A percentile compares a stretch with the other conserved stretches of the same genome.
These are phyloP conservation scores for Etheostoma nigrum DNA, from an alignment of 2,797 vertebrate species.

Conservation along the genomic window DNA sequence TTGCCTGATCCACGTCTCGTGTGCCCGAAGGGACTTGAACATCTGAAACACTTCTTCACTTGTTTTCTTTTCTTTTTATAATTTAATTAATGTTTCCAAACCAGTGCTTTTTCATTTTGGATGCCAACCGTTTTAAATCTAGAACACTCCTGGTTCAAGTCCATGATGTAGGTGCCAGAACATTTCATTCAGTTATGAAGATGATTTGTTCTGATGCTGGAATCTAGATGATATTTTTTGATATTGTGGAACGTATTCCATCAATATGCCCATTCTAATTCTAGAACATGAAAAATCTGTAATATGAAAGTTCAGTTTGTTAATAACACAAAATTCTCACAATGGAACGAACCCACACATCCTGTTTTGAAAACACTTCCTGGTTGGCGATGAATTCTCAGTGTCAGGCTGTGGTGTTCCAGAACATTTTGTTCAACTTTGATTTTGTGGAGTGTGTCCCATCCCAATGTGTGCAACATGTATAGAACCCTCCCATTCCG, in stretches of 20 bases:
- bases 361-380: neutral
- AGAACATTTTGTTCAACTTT: too few relatives aligned
- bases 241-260: neutral
- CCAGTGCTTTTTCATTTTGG: neutral
- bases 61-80: too few relatives aligned
- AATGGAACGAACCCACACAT: neutral
- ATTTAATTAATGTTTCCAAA: too few relatives aligned
- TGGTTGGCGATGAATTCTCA: too few relatives aligned
- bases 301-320: neutral
- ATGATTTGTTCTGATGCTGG: neutral
- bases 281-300: neutral
- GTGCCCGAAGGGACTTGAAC: slow-evolving; percentile 24
- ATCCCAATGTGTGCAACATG: neutral
- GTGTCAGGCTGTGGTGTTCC: too few relatives aligned
- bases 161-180: neutral
- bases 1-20: slow-evolving; percentile 36
- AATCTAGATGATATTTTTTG: neutral
- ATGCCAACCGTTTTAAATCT: neutral
- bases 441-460: neutral
- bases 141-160: neutral
- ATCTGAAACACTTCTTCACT: neutral
- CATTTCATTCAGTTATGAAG: neutral
- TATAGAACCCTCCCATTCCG: too few relatives aligned
- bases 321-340: neutral
- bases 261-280: neutral